Conservation (phyloP, 2,888 invertebrate genomes). For the Coleophora deauratella region DNA sequence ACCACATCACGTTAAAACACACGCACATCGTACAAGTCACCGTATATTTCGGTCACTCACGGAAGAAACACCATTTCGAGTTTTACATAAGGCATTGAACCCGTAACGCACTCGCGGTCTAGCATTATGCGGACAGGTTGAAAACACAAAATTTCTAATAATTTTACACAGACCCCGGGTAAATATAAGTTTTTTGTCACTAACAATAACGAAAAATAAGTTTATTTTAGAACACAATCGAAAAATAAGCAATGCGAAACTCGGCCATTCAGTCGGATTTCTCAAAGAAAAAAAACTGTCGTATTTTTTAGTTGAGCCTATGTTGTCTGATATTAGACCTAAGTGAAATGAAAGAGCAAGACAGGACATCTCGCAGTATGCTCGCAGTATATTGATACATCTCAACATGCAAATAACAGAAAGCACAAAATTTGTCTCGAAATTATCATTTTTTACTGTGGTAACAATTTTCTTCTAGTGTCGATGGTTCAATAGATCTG, state of each 20-base stretch:
- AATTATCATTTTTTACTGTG: too few relatives aligned
- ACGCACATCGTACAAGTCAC: constrained; percentile 58
- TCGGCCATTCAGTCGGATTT: constrained; percentile 51
- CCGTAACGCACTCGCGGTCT: constrained; percentile 58
- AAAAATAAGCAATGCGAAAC: constrained; percentile 53
- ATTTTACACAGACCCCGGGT: constrained; percentile 19
- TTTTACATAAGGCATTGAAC: constrained; percentile 75
- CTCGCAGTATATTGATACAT: too few relatives aligned
- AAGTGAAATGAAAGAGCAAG: too few relatives aligned
- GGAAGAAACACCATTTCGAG: constrained; percentile 72
- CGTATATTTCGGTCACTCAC: constrained; percentile 66
- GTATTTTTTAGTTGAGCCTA: constrained; percentile 1
- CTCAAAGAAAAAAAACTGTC: constrained; percentile 21
- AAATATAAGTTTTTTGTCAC: constrained; percentile 18
- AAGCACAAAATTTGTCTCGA: too few relatives aligned
- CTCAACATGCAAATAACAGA: too few relatives aligned
- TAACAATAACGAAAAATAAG: constrained; percentile 29
- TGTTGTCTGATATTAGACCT: too few relatives aligned
- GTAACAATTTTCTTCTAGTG: too few relatives aligned
- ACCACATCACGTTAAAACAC: constrained; percentile 36
- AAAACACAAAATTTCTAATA: constrained; percentile 23
- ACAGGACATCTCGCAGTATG: too few relatives aligned
- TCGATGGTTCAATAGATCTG: too few relatives aligned
- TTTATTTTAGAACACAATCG: constrained; percentile 33
- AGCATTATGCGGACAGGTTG: constrained; percentile 44